Conservation (phyloP, 2,113 vertebrate species). For the Oncorhynchus masou region DNA sequence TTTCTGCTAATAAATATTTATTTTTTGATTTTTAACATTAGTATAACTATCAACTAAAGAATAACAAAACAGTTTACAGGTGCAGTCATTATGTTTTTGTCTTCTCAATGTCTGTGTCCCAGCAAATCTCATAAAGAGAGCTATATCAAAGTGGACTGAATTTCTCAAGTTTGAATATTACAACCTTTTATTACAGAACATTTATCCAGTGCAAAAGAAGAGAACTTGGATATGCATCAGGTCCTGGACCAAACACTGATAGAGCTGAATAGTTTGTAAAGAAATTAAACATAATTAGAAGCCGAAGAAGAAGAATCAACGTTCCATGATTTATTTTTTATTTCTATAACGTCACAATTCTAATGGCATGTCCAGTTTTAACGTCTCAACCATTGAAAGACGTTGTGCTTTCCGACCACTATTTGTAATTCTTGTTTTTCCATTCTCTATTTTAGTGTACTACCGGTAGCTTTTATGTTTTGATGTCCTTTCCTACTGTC, state of each 20-base stretch:
- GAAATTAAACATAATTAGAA: conserved; percentile 32
- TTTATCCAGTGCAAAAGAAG: conserved; percentile 83
- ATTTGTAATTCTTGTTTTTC: too few relatives aligned
- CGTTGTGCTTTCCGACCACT: neutral
- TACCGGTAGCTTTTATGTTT: too few relatives aligned
- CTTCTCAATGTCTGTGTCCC: too few relatives aligned
- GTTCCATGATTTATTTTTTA: conserved; percentile 13
- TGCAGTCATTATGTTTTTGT: neutral
- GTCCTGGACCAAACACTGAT: conserved; percentile 92
- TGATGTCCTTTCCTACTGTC: too few relatives aligned
- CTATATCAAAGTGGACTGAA: neutral
- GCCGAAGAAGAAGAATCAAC: conserved; percentile 14
- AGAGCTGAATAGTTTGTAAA: conserved; percentile 90
- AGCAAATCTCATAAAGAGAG: too few relatives aligned
- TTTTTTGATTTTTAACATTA: too few relatives aligned
- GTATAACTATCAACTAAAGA: neutral
- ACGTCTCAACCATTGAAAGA: conserved; percentile 12
- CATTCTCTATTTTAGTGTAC: too few relatives aligned
- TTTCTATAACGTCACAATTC: neutral
- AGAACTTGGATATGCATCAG: conserved; percentile 87
- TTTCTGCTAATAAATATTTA: neutral
- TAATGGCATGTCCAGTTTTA: conserved; percentile 28
- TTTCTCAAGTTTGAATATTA: neutral
- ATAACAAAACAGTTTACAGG: neutral
- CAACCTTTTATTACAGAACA: conserved; percentile 73